Evolutionary conservation across 2,113 vertebrate genomes (phyloP).

Genomic region (Scolopax mira): DNA sequence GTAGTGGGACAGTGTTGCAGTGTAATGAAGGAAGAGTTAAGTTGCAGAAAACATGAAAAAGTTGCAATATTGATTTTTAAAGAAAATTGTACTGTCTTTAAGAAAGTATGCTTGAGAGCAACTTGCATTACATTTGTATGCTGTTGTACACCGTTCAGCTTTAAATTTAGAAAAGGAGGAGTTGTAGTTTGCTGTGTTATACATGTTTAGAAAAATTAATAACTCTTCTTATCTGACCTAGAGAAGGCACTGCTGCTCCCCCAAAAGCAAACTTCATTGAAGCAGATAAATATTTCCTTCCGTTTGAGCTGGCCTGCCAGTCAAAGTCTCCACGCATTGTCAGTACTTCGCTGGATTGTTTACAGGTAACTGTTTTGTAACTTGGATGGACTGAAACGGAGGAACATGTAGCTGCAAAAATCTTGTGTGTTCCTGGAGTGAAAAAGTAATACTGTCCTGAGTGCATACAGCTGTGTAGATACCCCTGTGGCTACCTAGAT

Average conservation of each 20-base stretch:
- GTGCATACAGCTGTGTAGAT: not conserved
- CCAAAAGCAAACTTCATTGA: constrained; percentile 96
- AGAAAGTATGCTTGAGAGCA: not conserved
- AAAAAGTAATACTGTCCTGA: not conserved
- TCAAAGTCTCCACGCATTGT: constrained; percentile 95
- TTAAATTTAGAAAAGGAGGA: not conserved
- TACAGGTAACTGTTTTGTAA: constrained; percentile 80
- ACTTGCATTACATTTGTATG: not conserved
- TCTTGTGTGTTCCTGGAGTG: not conserved
- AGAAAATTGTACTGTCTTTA: not conserved
- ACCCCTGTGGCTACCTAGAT: not conserved
- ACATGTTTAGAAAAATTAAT: not conserved
- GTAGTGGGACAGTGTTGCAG: not conserved
- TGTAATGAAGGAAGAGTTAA: not conserved
- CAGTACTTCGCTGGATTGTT: constrained; percentile 94
- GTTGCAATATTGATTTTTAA: not conserved
- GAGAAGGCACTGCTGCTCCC: constrained; percentile 83
- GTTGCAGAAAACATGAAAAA: not conserved
- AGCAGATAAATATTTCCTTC: constrained; percentile 96
- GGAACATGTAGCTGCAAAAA: not conserved
- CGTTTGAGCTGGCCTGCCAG: constrained; percentile 96
- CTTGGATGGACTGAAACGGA: not conserved
- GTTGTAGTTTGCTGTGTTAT: not conserved
- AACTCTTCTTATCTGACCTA: constrained; percentile 47
- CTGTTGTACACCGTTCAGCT: not conserved